phyloP scores from a whole-genome alignment of 2,888 invertebrate genomes.

The Drosophila glabriapex region DNA sequence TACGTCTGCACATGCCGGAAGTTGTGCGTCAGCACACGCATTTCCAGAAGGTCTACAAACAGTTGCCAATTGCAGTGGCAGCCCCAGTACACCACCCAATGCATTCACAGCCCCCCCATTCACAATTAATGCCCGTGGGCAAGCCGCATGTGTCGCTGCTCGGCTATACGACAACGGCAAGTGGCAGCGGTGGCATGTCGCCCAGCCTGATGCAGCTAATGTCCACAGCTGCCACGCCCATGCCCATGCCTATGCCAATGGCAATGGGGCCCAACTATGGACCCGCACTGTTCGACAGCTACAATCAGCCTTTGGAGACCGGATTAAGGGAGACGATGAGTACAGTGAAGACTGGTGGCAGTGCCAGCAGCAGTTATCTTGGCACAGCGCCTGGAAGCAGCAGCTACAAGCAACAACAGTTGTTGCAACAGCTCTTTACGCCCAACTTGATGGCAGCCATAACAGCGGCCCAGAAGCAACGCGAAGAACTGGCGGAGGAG shows the following conservation, averaged over 20 bases:
- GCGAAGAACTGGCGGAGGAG: constrained; percentile 12
- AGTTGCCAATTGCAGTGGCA: constrained; percentile 38
- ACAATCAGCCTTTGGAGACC: constrained; percentile 37
- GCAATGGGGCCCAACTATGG: constrained; percentile 71
- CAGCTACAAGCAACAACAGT: constrained; percentile 46
- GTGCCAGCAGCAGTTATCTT: constrained; percentile 23
- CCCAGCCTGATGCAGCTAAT: constrained; percentile 67
- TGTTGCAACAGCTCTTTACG: constrained; percentile 73
- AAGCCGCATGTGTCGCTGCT: constrained; percentile 68
- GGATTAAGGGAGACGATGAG: constrained; percentile 20
- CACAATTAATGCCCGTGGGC: constrained; percentile 24
- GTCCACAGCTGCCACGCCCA: constrained; percentile 60
- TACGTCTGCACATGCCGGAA: constrained; percentile 82
- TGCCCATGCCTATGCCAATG: constrained; percentile 38
- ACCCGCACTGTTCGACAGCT: constrained; percentile 72
- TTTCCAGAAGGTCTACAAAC: constrained; percentile 70
- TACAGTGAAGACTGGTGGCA: constrained; percentile 33
- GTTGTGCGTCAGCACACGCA: constrained; percentile 74
- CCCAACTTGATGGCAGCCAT: constrained; percentile 66
- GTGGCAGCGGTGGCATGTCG: constrained; percentile 54
- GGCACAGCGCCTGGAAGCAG: constrained; percentile 22
- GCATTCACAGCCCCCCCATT: not conserved
- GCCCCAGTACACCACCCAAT: constrained; percentile 4
- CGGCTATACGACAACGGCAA: constrained; percentile 69
- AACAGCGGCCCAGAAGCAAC: constrained; percentile 42